These are phyloP conservation scores for Notodonta dromedarius DNA, from an alignment of 2,888 invertebrate genomes.

Conservation along the genomic window DNA sequence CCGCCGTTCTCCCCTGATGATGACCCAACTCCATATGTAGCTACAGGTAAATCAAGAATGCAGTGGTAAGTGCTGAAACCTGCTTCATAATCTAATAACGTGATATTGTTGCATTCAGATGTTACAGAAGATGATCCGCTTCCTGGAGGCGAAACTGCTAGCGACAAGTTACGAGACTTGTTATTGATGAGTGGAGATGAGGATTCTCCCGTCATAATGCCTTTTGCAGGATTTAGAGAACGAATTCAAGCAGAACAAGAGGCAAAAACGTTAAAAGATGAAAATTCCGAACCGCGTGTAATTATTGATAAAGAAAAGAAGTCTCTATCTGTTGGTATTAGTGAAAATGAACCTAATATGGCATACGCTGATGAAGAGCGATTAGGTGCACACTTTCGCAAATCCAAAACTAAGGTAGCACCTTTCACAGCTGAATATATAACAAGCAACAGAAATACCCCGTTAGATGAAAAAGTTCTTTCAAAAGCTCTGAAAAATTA, in stretches of 20 bases:
- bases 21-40: slow-evolving; percentile 59
- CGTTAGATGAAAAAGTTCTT: slow-evolving; percentile 73
- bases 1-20: slow-evolving; percentile 86
- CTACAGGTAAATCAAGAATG: slow-evolving; percentile 57
- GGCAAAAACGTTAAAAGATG: slow-evolving; percentile 41
- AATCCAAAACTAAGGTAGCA: slow-evolving; percentile 66
- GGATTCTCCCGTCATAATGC: slow-evolving; percentile 67
- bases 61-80: not conserved
- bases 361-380: slow-evolving; percentile 77
- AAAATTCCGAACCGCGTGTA: slow-evolving; percentile 39
- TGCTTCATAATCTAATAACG: not conserved
- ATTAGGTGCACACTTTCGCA: slow-evolving; percentile 75
- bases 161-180: slow-evolving; percentile 71
- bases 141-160: slow-evolving; percentile 56
- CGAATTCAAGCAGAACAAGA: slow-evolving; percentile 66
- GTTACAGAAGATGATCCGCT: slow-evolving; percentile 40
- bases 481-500: slow-evolving; percentile 77
- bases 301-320: slow-evolving; percentile 70
- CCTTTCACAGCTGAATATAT: slow-evolving; percentile 75
- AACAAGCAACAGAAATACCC: slow-evolving; percentile 68
- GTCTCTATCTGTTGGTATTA: slow-evolving; percentile 52
- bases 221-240: slow-evolving; percentile 77
- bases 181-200: slow-evolving; percentile 63
- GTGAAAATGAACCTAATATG: slow-evolving; percentile 57
- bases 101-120: slow-evolving; percentile 13